Conservation (phyloP, 2,113 vertebrate species). For the Crotalus tigris region DNA sequence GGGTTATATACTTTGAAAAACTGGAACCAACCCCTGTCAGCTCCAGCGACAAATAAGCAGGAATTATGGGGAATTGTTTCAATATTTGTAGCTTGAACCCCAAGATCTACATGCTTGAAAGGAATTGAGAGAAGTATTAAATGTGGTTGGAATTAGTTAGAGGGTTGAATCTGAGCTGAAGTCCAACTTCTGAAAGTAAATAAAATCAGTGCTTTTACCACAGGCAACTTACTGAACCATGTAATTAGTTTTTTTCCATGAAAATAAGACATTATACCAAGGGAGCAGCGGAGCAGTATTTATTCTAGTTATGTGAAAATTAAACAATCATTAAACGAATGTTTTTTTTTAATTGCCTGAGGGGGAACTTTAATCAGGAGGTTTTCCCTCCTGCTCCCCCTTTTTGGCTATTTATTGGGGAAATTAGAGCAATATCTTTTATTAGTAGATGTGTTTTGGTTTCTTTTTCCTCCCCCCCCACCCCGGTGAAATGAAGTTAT, state of each 20-base stretch:
- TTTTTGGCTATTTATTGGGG: conserved; percentile 24
- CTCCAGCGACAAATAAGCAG: conserved; percentile 5
- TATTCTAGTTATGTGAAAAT: conserved; percentile 65
- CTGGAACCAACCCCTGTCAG: not conserved
- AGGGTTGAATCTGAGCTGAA: conserved; percentile 51
- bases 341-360: conserved; percentile 58
- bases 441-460: conserved; percentile 31
- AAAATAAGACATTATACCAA: conserved; percentile 66
- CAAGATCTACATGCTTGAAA: conserved; percentile 25
- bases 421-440: conserved; percentile 45
- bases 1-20: not conserved
- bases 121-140: conserved; percentile 48
- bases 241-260: conserved; percentile 67
- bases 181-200: conserved; percentile 71
- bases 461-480: not conserved
- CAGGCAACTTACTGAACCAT: conserved; percentile 66
- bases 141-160: conserved; percentile 53
- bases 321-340: conserved; percentile 67
- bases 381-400: not conserved
- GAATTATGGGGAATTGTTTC: not conserved
- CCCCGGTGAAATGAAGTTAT: conserved; percentile 46
- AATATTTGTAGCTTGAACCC: conserved; percentile 18
- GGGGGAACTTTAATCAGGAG: conserved; percentile 53
- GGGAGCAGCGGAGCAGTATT: conserved; percentile 52
- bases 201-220: conserved; percentile 70